These are phyloP conservation scores for Hetaerina titia DNA, from an alignment of 2,888 invertebrate genomes.

Conservation along the genomic window DNA sequence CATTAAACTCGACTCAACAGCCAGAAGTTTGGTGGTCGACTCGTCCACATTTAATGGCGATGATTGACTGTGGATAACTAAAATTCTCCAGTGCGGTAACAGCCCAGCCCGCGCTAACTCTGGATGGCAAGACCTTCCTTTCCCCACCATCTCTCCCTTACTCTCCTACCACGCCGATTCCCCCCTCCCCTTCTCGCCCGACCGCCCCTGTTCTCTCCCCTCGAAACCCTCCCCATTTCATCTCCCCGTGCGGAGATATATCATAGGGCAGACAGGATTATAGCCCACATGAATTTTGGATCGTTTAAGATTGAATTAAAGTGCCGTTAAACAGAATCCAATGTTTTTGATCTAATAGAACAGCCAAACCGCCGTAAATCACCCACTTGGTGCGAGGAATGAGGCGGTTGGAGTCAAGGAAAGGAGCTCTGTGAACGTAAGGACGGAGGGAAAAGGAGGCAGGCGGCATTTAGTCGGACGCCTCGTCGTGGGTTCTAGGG, in stretches of 20 bases:
- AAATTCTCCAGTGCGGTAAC: not conserved
- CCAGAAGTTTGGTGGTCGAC: not conserved
- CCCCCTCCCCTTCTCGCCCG: not conserved
- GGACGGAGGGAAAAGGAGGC: not conserved
- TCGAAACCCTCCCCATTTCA: not conserved
- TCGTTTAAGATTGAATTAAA: conserved; percentile 73
- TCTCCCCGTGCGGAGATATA: conserved; percentile 54
- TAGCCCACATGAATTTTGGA: conserved; percentile 69
- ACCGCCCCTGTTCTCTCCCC: not conserved
- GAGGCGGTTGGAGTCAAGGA: not conserved
- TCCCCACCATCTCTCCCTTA: not conserved
- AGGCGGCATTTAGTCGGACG: not conserved
- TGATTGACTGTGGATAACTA: not conserved
- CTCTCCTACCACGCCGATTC: no score
- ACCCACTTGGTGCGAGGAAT: conserved; percentile 32
- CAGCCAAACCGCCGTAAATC: conserved; percentile 68
- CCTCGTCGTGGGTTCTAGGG: no score
- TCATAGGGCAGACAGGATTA: conserved; percentile 68
- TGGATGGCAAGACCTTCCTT: not conserved
- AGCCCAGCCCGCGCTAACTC: not conserved
- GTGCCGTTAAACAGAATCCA: conserved; percentile 72
- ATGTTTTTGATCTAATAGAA: conserved; percentile 69
- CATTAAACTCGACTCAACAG: not conserved
- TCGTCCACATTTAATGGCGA: not conserved
- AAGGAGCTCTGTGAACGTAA: not conserved